Evolutionary conservation across 2,113 vertebrate genomes (phyloP).

Genomic region (Oreochromis spilurus): DNA sequence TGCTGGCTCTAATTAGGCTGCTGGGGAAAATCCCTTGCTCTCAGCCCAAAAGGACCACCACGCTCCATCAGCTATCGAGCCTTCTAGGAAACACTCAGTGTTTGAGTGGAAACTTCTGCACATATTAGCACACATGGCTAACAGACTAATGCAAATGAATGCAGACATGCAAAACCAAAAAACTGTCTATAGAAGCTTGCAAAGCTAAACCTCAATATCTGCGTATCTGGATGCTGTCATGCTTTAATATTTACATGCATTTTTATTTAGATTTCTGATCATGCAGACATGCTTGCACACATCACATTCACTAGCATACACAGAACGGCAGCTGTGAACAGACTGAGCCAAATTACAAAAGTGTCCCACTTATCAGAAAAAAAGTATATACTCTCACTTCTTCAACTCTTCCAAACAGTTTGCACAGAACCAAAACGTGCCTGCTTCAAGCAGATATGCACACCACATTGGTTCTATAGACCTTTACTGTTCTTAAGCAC

Average conservation of each 20-base stretch:
- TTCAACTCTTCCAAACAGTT: not conserved
- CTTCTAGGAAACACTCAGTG: slow-evolving; percentile 51
- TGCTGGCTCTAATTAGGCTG: slow-evolving; percentile 49
- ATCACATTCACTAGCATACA: not conserved
- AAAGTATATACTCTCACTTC: not conserved
- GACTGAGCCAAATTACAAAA: not conserved
- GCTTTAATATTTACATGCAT: not conserved
- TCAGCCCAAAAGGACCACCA: slow-evolving; percentile 45
- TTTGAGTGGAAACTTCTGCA: slow-evolving; percentile 25
- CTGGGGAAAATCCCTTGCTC: slow-evolving; percentile 54
- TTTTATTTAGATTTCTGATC: not conserved
- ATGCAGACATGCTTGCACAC: not conserved
- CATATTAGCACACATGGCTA: not conserved
- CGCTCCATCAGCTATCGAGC: slow-evolving; percentile 5
- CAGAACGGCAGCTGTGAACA: slow-evolving; percentile 35
- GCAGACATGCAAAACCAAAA: not conserved
- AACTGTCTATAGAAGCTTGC: not conserved
- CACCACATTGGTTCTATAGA: not conserved
- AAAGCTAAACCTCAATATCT: not conserved
- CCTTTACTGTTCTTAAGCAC: not conserved
- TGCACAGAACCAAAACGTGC: not conserved
- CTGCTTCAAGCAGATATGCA: not conserved
- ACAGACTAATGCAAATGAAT: not conserved
- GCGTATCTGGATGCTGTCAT: not conserved
- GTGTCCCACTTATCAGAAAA: slow-evolving; percentile 24